Conservation (phyloP, 1,140 invertebrate genomes). For the Papilio polyxenes region DNA sequence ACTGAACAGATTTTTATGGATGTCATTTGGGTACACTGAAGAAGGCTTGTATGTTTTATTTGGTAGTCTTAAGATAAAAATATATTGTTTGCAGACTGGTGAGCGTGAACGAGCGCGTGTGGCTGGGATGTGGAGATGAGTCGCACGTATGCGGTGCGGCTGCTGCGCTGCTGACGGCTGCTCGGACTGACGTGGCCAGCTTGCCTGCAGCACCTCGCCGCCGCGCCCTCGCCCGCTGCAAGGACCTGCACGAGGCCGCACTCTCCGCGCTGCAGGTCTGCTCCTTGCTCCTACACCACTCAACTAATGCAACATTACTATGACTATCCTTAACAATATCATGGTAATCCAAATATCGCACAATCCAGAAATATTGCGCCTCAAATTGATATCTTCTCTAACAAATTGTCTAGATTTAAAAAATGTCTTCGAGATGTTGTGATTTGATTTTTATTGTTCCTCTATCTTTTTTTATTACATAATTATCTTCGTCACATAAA, state of each 20-base stretch:
- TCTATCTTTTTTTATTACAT: no score
- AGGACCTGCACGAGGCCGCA: conserved; percentile 73
- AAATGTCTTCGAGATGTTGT: no score
- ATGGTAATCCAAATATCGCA: no score
- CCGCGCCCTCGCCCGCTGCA: conserved; percentile 77
- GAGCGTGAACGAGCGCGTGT: conserved; percentile 87
- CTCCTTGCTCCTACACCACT: neutral
- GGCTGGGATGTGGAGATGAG: conserved; percentile 89
- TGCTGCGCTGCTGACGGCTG: conserved; percentile 83
- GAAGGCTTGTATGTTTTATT: no score
- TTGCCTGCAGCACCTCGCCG: conserved; percentile 79
- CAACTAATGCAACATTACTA: neutral
- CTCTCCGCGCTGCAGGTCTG: conserved; percentile 69
- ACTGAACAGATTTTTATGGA: no score
- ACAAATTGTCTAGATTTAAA: no score
- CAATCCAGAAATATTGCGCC: no score
- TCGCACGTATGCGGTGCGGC: conserved; percentile 87
- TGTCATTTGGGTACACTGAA: no score
- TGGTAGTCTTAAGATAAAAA: no score
- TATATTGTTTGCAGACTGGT: conserved; percentile 81
- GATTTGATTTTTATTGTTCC: no score
- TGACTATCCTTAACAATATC: neutral
- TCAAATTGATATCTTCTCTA: no score
- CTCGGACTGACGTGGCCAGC: conserved; percentile 79
- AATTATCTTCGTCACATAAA: no score